phyloP scores from a whole-genome alignment of 2,113 vertebrate genomes.

The Conger conger region DNA sequence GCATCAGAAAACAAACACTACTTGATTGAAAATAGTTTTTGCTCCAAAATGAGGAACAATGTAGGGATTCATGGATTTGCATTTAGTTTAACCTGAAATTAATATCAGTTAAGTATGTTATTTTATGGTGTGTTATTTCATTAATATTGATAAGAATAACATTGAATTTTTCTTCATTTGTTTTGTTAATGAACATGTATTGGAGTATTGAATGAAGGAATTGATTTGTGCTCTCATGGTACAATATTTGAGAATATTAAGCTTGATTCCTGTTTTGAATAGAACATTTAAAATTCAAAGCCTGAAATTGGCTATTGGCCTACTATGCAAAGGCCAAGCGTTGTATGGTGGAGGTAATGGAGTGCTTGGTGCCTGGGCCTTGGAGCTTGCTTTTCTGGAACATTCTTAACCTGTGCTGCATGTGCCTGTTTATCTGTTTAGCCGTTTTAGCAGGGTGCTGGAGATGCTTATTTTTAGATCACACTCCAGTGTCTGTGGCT shows the following conservation, averaged over 20 bases:
- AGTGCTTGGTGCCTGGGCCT: not conserved
- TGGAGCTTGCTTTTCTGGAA: not conserved
- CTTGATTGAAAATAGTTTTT: not conserved
- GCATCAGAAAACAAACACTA: no score
- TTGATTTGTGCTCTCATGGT: not conserved
- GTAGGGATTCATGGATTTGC: not conserved
- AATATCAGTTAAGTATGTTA: not conserved
- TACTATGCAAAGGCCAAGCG: no score
- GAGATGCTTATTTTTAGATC: not conserved
- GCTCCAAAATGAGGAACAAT: not conserved
- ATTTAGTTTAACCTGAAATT: not conserved
- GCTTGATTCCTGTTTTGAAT: not conserved
- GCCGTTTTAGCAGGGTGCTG: not conserved
- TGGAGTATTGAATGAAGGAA: not conserved
- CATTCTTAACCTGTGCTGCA: not conserved
- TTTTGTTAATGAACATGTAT: not conserved
- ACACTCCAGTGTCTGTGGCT: not conserved
- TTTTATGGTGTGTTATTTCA: not conserved
- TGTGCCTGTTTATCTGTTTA: not conserved
- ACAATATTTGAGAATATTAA: not conserved
- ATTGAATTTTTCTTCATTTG: not conserved
- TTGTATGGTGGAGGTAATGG: not conserved
- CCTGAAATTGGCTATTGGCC: not conserved
- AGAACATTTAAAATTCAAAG: not conserved
- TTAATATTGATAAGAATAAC: not conserved